phyloP scores from a whole-genome alignment of 2,888 invertebrate genomes.

The Monoplex corrugatus region DNA sequence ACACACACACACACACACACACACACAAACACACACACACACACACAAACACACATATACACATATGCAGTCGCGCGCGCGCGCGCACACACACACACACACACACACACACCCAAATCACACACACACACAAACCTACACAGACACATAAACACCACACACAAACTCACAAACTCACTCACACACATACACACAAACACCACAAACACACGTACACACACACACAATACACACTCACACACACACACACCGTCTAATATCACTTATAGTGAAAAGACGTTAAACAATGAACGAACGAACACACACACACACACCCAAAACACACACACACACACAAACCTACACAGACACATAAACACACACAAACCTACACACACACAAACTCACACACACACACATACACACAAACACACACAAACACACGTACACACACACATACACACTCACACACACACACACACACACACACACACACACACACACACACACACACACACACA shows the following conservation, averaged over 20 bases:
- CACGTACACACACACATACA: neutral
- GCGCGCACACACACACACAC: neutral
- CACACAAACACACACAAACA: neutral
- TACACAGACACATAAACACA: neutral
- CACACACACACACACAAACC: neutral
- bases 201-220: too few relatives aligned
- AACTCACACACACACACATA: neutral
- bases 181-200: too few relatives aligned
- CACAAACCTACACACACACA: neutral
- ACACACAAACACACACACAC: too few relatives aligned
- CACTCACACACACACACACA: constrained; percentile 5
- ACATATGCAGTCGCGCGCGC: too few relatives aligned
- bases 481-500: constrained; percentile 18
- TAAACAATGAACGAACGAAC: constrained; percentile 12
- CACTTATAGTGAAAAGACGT: neutral
- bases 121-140: neutral
- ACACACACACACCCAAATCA: neutral
- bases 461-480: constrained; percentile 15
- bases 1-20: too few relatives aligned
- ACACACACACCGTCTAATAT: neutral
- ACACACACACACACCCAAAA: neutral
- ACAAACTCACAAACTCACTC: neutral
- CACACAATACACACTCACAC: neutral
- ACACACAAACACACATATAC: too few relatives aligned
- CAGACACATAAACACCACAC: neutral